Base-by-base conservation (phyloP, 2,797 vertebrate genomes). In the Anas bernieri region DNA sequence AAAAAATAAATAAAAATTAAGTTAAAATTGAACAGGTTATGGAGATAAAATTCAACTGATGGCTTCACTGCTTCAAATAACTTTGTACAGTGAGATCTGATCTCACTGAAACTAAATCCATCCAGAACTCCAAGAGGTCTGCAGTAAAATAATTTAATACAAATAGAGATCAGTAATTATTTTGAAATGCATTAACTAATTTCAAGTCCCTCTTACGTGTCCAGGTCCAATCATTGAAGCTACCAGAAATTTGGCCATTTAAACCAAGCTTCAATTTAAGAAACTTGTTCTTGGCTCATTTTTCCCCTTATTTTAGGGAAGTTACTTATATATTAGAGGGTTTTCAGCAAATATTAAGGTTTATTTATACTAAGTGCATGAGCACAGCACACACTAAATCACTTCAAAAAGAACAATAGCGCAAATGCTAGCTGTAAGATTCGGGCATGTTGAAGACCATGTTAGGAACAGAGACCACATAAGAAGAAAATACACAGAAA, bases 381-480 rank as follows among this genome's bases (percentile, higher is more conserved):
- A 66, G 28, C n/a, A 28, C 2, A 25, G 12, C n/a, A 59, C 3
- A 35, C 48, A 12, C 18, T 55, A 72, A 81, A 56, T 55, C 66
- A 31, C 41, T 28, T 43, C 48, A 30, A n/a, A 54, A 59, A 25
- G 55, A 67, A 23, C 4, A 22, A 12, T 3, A 17, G 45, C 39
- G 39, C 18, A 6, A 25, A 50, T 2, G 25, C 31, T 35, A 10
- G 70, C 46, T 31, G n/a, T 14, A 12, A 23, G 0, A 1, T 3
- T 9, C 9, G 0, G 3, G 62, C 4, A 2, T 30, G 61, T 17
- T 17, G 43, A 61, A 50, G 48, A 14, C 15, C 50, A 17, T 39
- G 30, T 9, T 20, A 43, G 76, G 45, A 63, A 14, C 62, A 70
- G 63, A 62, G 46, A 59, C 28, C 43, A 8, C 31, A 3, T 1